Percentiles rank a stretch among this genome's conserved stretches.
Conservation (phyloP, 2,888 invertebrate species). For the Cantharis lateralis region DNA sequence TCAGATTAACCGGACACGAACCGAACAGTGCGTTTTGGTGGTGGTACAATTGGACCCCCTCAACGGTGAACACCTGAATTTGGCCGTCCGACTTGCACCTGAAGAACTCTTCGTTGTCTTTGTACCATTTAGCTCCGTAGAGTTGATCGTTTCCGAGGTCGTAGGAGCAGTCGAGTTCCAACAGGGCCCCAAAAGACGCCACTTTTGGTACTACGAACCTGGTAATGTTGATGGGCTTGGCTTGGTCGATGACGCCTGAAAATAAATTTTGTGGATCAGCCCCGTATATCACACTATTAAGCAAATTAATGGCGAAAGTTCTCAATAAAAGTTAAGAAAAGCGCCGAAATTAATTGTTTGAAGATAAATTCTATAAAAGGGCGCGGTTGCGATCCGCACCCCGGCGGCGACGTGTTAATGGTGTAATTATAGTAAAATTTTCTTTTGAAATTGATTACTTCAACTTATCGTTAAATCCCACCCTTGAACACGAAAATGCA, state of each 20-base stretch:
- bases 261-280: slow-evolving; percentile 1
- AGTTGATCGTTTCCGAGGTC: slow-evolving; percentile 42
- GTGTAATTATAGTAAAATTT: slow-evolving; percentile 5
- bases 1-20: slow-evolving; percentile 45
- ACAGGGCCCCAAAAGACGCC: slow-evolving; percentile 41
- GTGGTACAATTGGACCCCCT: slow-evolving; percentile 42
- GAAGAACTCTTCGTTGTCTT: slow-evolving; percentile 48
- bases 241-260: background rate
- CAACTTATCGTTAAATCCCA: slow-evolving; percentile 6
- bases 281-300: slow-evolving; percentile 34
- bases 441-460: slow-evolving; percentile 16
- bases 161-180: slow-evolving; percentile 48
- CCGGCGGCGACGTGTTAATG: slow-evolving; percentile 9
- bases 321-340: slow-evolving; percentile 6
- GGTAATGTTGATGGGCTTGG: slow-evolving; percentile 39
- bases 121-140: slow-evolving; percentile 52
- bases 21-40: slow-evolving; percentile 37
- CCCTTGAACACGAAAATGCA: slow-evolving; percentile 14
- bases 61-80: slow-evolving; percentile 41
- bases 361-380: slow-evolving; percentile 3
- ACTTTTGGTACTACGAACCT: slow-evolving; percentile 44
- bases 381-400: slow-evolving; percentile 9
- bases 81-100: slow-evolving; percentile 41
- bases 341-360: background rate
- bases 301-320: slow-evolving; percentile 38